Percentiles rank a stretch among this genome's conserved stretches.
Evolutionary conservation across 2,797 vertebrate species (phyloP).

Genomic region (Anniella stebbinsi): DNA sequence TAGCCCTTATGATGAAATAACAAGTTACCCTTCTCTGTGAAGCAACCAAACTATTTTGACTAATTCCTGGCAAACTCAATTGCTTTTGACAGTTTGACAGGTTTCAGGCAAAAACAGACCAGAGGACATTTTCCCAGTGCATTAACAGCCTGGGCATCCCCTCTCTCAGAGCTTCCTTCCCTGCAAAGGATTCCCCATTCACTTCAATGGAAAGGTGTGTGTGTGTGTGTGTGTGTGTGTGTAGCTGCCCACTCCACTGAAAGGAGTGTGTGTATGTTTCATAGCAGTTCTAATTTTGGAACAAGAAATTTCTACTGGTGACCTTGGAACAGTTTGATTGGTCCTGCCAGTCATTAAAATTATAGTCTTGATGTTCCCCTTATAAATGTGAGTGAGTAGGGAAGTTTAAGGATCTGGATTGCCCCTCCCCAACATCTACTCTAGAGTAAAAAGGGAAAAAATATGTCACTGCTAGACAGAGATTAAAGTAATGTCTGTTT

Average conservation of each 20-base stretch:
- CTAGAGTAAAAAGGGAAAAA: no score
- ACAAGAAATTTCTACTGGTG: not conserved
- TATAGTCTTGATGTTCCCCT: not conserved
- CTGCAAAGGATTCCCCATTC: not conserved
- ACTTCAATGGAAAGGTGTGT: not conserved
- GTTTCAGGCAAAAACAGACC: not conserved
- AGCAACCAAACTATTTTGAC: not conserved
- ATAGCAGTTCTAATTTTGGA: not conserved
- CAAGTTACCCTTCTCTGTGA: not conserved
- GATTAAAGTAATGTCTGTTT: no score
- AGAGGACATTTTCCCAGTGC: not conserved
- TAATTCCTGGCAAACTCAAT: not conserved
- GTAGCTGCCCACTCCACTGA: not conserved
- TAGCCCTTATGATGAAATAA: not conserved
- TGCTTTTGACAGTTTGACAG: not conserved
- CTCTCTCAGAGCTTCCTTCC: not conserved
- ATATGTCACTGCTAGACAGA: no score
- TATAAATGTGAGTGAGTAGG: not conserved
- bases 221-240: not conserved
- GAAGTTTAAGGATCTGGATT: no score
- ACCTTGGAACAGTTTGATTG: not conserved
- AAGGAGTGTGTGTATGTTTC: not conserved
- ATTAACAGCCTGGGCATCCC: not conserved
- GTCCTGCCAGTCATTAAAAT: conserved; percentile 1
- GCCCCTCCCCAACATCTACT: no score